A percentile compares a stretch with the other conserved stretches of the same genome.
Evolutionary conservation across 1,140 invertebrate genomes (phyloP).

Genomic region (Bicyclus anynana): DNA sequence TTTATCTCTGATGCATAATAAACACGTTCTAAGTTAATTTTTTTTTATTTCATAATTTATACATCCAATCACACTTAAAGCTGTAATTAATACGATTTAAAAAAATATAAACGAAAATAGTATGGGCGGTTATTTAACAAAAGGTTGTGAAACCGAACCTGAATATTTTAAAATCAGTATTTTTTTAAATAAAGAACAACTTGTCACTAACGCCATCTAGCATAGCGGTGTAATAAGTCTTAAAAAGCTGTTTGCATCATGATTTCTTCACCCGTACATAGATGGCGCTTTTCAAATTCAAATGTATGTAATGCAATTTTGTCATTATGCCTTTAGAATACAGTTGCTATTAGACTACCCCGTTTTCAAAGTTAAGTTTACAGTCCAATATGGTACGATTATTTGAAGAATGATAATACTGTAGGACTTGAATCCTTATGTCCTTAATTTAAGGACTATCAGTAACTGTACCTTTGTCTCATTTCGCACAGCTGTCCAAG

Average conservation of each 20-base stretch:
- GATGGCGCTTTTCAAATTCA: not conserved
- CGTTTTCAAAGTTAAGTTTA: not conserved
- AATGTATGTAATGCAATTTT: not conserved
- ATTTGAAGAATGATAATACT: not conserved
- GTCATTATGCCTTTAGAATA: not conserved
- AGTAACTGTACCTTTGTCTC: not conserved
- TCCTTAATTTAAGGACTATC: not conserved
- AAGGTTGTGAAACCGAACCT: no score
- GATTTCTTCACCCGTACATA: not conserved
- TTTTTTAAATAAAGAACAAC: no score
- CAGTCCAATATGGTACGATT: not conserved
- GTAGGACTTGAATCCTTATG: not conserved
- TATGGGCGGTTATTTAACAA: no score
- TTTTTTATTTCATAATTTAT: not conserved
- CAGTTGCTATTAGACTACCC: not conserved
- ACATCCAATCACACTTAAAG: no score
- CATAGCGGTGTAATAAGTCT: not conserved
- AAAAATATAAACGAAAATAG: no score
- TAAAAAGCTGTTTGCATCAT: not conserved
- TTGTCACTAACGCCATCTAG: constrained; percentile 3
- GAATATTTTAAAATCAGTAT: no score
- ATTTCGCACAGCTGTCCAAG: not conserved
- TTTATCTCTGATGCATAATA: constrained; percentile 56
- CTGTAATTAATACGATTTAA: no score
- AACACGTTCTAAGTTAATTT: constrained; percentile 34